phyloP scores from a whole-genome alignment of 2,888 invertebrate species.

The Drosophila borborema region DNA sequence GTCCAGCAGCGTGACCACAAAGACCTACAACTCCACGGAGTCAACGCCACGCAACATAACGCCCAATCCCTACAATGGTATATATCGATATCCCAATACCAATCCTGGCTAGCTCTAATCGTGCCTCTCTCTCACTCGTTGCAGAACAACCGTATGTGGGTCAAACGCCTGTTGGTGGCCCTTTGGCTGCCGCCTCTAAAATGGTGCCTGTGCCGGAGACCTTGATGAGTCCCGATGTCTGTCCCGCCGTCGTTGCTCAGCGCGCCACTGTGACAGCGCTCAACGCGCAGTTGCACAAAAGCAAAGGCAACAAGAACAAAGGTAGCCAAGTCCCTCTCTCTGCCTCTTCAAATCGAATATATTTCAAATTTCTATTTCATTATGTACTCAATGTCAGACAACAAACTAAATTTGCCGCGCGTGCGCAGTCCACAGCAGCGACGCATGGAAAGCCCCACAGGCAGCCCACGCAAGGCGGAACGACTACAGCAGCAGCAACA shows the following conservation, averaged over 20 bases:
- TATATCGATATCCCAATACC: background rate
- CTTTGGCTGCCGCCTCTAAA: conserved; percentile 93
- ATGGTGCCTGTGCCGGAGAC: conserved; percentile 95
- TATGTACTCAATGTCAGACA: conserved; percentile 64
- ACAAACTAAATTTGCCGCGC: conserved; percentile 84
- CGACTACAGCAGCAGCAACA: conserved; percentile 22
- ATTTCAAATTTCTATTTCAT: conserved; percentile 21
- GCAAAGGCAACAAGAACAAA: conserved; percentile 84
- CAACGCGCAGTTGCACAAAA: conserved; percentile 81
- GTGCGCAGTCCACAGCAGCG: conserved; percentile 83
- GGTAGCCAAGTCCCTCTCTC: conserved; percentile 55
- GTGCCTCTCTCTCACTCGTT: background rate
- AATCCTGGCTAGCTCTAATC: background rate
- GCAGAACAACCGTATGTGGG: conserved; percentile 77
- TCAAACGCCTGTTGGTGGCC: conserved; percentile 82
- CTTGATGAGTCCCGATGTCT: conserved; percentile 92
- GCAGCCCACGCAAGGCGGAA: conserved; percentile 82
- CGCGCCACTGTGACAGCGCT: conserved; percentile 81
- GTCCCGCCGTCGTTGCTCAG: conserved; percentile 83
- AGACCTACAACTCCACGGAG: conserved; percentile 83
- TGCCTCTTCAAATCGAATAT: background rate
- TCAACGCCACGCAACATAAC: conserved; percentile 84
- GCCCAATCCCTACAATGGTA: conserved; percentile 84
- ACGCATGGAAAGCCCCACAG: conserved; percentile 81
- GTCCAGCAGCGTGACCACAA: conserved; percentile 77